These are phyloP conservation scores for Scopus umbretta DNA, from an alignment of 2,113 vertebrate genomes.

Conservation along the genomic window DNA sequence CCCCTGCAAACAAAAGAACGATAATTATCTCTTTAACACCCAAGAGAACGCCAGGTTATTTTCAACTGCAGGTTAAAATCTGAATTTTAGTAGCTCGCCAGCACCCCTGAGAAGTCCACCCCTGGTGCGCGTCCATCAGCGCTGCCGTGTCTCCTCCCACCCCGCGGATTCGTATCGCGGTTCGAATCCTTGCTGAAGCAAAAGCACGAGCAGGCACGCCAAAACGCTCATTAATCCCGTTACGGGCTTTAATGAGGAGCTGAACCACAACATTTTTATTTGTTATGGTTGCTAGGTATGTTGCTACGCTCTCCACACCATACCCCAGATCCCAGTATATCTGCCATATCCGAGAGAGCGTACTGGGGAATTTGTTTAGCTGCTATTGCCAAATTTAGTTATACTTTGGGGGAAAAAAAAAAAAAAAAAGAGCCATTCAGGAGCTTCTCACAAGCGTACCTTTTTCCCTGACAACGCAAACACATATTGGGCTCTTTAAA, in stretches of 20 bases:
- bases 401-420: not conserved
- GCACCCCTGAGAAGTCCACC: not conserved
- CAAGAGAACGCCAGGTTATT: not conserved
- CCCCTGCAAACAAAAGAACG: not conserved
- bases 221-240: not conserved
- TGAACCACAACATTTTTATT: not conserved
- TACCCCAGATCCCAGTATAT: not conserved
- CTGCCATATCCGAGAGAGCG: not conserved
- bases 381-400: not conserved
- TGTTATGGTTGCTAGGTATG: conserved; percentile 28
- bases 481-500: not conserved
- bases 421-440: not conserved
- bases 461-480: not conserved
- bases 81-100: not conserved
- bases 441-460: not conserved
- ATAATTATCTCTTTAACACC: not conserved
- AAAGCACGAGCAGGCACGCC: not conserved
- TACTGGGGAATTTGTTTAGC: not conserved
- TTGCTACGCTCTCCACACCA: not conserved
- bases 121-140: not conserved
- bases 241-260: not conserved
- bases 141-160: not conserved
- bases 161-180: not conserved
- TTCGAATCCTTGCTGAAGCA: not conserved
- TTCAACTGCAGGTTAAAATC: not conserved